Percentiles rank a stretch among this genome's conserved stretches.
phyloP scores from a whole-genome alignment of 1,140 invertebrate species.

The Bombus confusus region DNA sequence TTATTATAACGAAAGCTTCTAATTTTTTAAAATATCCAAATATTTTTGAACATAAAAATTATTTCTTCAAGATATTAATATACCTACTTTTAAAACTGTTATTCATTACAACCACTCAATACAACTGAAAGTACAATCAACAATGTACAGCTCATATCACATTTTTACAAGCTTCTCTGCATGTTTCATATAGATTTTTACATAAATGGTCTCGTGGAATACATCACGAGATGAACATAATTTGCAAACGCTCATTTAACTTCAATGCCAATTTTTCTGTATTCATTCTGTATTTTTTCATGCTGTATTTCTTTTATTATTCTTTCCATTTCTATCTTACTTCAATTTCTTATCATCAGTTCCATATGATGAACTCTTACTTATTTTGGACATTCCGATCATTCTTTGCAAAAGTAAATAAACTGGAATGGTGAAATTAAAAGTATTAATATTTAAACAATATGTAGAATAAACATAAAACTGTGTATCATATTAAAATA shows the following conservation, averaged over 20 bases:
- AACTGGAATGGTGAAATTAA: conserved; percentile 84
- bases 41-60: not conserved
- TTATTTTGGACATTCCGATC: conserved; percentile 92
- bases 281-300: conserved; percentile 1
- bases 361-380: conserved; percentile 92
- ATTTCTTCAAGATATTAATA: not conserved
- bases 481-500: not conserved
- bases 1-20: not conserved
- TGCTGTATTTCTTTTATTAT: not conserved
- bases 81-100: not conserved
- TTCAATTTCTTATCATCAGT: conserved; percentile 66
- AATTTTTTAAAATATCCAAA: not conserved
- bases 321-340: conserved; percentile 65
- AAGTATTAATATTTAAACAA: conserved; percentile 7
- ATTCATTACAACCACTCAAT: not conserved
- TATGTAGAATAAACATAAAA: not conserved
- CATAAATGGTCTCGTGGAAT: not conserved
- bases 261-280: too few species aligned
- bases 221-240: conserved; percentile 7
- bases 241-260: not conserved
- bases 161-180: conserved; percentile 2
- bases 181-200: not conserved
- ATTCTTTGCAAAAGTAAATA: conserved; percentile 89
- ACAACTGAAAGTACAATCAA: not conserved
- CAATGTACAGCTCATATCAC: conserved; percentile 8